Base-by-base conservation (phyloP, 2,113 vertebrate genomes). In the Dasyurus viverrinus region DNA sequence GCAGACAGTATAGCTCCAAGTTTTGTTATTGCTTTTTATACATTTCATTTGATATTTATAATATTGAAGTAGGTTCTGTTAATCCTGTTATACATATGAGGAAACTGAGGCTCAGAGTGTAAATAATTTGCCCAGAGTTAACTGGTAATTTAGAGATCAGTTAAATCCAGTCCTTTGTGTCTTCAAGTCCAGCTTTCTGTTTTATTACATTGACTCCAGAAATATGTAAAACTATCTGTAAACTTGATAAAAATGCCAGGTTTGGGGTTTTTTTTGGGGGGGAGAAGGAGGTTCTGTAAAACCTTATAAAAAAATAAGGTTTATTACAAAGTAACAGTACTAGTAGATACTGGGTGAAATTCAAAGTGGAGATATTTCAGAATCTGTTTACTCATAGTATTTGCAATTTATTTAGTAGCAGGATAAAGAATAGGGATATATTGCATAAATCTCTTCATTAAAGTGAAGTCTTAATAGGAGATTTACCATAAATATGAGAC, bases 251-350 rank as follows among this genome's bases (percentile, higher is more conserved):
- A 76, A 84, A 84, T 84, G 68, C 19, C 19, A 36, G 60, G 26
- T 55, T 25, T 48, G 5, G 48, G 48, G 9, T 57, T 57, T 53
- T 52, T 84, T n/a, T n/a, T 48, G 48, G 48, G 48, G 48, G 3
- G 48, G 48, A n/a, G n/a, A n/a, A n/a, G n/a, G n/a, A n/a, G 48
- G 11, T 91, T 93, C 92, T 89, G 16, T 94, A n/a, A n/a, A n/a
- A n/a, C n/a, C n/a, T n/a, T n/a, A n/a, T n/a, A n/a, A n/a, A n/a
- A n/a, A n/a, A n/a, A 3, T 48, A 7, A 0, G 46, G 0, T 92
- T n/a, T 53, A 90, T 84, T 47, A 46, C 48, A 54, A 8, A 54
- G 36, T 89, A 60, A 76, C 68, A 92, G 26, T 46, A 46, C 90
- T 84, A 84, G n/a, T 84, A 84, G n/a, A 16, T 8, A 84, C 7